Conservation (phyloP, 1,140 invertebrate genomes). For the Elymnias hypermnestra region DNA sequence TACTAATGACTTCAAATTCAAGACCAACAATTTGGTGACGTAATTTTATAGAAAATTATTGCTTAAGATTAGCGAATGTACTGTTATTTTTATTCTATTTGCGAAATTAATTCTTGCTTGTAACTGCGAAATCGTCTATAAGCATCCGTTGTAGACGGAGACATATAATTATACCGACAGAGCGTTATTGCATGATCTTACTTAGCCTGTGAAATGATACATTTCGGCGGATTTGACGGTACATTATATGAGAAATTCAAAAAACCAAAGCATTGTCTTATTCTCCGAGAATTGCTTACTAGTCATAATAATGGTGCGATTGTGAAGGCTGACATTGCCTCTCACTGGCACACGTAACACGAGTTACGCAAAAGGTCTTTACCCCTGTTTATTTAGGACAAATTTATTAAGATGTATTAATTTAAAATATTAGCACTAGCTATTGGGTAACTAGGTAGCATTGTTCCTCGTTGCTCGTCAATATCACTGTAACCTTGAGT, state of each 20-base stretch:
- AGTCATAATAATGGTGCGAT: slow-evolving; percentile 50
- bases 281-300: slow-evolving; percentile 37
- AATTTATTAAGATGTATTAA: slow-evolving; percentile 63
- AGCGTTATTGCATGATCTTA: slow-evolving; percentile 8
- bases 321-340: slow-evolving; percentile 70
- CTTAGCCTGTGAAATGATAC: slow-evolving; percentile 6
- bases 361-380: slow-evolving; percentile 71
- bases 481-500: slow-evolving; percentile 14
- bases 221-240: neutral
- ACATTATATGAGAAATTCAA: slow-evolving; percentile 13
- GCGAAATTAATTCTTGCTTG: too few species aligned
- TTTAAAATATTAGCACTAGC: slow-evolving; percentile 53
- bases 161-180: too few species aligned
- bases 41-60: neutral
- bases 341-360: slow-evolving; percentile 64
- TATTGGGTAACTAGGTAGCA: slow-evolving; percentile 36
- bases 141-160: too few species aligned
- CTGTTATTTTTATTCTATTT: neutral
- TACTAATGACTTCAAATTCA: neutral
- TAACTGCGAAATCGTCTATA: too few species aligned
- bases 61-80: neutral
- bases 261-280: slow-evolving; percentile 33
- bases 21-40: neutral
- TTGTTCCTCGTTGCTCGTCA: neutral
- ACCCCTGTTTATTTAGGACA: slow-evolving; percentile 72